Conservation (phyloP, 2,797 vertebrate genomes). For the Channallabes apus region DNA sequence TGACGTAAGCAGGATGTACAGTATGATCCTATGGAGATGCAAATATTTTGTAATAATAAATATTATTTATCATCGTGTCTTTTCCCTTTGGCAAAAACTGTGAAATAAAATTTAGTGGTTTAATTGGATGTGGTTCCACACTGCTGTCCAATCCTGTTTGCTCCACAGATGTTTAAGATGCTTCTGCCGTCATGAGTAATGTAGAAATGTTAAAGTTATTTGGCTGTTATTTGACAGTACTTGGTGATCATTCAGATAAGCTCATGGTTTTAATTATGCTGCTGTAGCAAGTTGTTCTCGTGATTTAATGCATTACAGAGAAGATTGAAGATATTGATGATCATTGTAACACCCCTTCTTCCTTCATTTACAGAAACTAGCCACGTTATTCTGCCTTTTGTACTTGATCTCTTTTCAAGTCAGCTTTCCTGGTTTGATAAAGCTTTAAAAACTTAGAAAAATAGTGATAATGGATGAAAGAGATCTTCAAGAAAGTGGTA, state of each 20-base stretch:
- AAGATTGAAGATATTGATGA: constrained; percentile 18
- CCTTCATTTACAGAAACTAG: neutral
- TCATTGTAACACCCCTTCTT: neutral
- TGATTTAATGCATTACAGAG: constrained; percentile 57
- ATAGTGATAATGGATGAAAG: neutral
- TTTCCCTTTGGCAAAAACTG: neutral
- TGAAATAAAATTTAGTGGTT: neutral
- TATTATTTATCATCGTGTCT: neutral
- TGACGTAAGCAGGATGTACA: too few species aligned
- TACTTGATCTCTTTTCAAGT: constrained; percentile 51
- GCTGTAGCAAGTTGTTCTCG: constrained; percentile 46
- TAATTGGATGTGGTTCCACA: neutral
- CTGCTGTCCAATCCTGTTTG: neutral
- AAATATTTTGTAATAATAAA: neutral
- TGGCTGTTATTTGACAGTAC: constrained; percentile 29
- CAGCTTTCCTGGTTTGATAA: neutral
- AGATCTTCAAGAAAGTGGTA: neutral
- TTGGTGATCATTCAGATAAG: constrained; percentile 40
- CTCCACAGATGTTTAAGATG: neutral
- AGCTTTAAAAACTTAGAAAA: neutral
- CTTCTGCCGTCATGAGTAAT: too few species aligned
- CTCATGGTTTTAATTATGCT: constrained; percentile 55
- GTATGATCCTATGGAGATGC: too few species aligned
- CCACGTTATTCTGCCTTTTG: constrained; percentile 45
- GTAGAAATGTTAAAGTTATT: too few species aligned